Base-by-base conservation (phyloP, 2,113 vertebrate species). In the Embiotoca jacksoni region DNA sequence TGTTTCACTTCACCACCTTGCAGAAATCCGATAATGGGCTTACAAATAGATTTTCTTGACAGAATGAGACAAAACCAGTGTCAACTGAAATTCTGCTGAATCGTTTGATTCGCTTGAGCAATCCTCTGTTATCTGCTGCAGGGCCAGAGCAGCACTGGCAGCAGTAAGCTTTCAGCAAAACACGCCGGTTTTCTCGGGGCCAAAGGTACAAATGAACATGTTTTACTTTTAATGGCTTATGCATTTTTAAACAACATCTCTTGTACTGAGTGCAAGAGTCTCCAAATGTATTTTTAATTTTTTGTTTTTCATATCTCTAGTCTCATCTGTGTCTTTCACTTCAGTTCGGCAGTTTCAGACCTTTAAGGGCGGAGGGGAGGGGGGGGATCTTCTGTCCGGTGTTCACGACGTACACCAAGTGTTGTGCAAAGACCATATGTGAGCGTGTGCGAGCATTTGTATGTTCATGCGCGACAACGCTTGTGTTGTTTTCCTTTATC, bases 171-270 rank as follows among this genome's bases (percentile, higher is more conserved):
- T 50, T 6, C 55, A 73, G 83, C 69, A 69, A 76, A 74, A 75
- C 37, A 58, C 1, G 0, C 58, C 60, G 47, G 46, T 58, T 76
- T 81, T 85, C 62, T 76, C 4, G 3, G 53, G 36, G 54, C 59
- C 9, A 7, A 41, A 55, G 32, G 55, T 76, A 72, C 67, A 81
- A 86, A 81, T 50, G 61, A 82, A 71, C 53, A 55, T 87, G 82
- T 79, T 72, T 90, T 71, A 65, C 86, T 90, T 23, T 88, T 83
- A 90, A 90, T 83, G 79, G 77, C 66, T 78, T 23, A 86, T 90
- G 52, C 57, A 91, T 90, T 88, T 91, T 92, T 91, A 84, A 88
- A 63, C 60, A 72, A 44, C 37, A 77, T 9, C 47, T 59, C 75
- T 77, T 59, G 61, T 68, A 54, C 62, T 37, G 36, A 60, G 65